Base-by-base conservation (phyloP, 2,888 invertebrate species). In the Pharmacophagus antenor region DNA sequence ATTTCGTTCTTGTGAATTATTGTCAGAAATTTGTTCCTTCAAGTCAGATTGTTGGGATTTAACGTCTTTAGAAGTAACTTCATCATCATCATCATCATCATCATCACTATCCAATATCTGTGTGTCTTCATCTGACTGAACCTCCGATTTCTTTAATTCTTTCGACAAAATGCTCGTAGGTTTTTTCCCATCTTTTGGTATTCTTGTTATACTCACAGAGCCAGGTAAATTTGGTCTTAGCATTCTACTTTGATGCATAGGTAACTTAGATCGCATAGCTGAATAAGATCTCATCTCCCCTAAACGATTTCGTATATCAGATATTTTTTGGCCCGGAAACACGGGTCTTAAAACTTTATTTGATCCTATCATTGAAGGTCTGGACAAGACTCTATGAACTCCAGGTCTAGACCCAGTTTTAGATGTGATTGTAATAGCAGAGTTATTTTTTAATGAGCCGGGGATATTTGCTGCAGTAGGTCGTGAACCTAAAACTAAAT, bases 401-500 rank as follows among this genome's bases (percentile, higher is more conserved):
- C 80, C 84, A 15, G 84, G 82, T 51, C 88, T 77, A 0, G 82
- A 81, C 0, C 80, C 83, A 7, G 79, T 77, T 72, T 91, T 91
- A 1, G 93, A 92, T 37, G 92, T 90, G 12, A 92, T 92, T 0
- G 93, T 92, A 22, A 93, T 91, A 1, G 93, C 92, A 0, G 93
- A 91, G 71, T 93, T 93, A 67, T 92, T 92, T 72, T 93, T 93
- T 61, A 93, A 79, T 2, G 91, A 89, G 17, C 89, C 88, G 3
- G 91, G 91, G 64, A 92, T 82, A 67, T 76, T 86, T 0, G 81
- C 71, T 41, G 80, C 65, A n/a, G 74, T 65, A 7, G 89, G 86
- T 8, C 91, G 84, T 59, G 64, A 74, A 37, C 84, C 84, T 74
- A 89, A 66, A 74, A 90, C 91, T 90, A 62, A 62, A 77, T 74